Percentiles rank a stretch among this genome's conserved stretches.
Conservation (phyloP, 2,888 invertebrate species). For the Drosophila pseudotalamancana region DNA sequence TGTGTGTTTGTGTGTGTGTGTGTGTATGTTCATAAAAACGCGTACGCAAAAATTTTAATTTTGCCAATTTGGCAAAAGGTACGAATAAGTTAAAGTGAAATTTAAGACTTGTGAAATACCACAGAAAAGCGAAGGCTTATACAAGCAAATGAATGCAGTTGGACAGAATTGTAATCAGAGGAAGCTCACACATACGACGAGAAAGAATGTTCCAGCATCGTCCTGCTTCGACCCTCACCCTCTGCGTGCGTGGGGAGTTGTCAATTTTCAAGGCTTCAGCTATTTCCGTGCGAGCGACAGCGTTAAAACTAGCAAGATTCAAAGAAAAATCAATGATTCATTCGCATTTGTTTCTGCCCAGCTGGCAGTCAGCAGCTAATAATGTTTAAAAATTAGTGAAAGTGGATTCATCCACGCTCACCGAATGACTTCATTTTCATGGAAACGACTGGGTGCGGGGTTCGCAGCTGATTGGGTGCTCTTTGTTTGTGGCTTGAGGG, state of each 20-base stretch:
- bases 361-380: conserved; percentile 40
- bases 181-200: neutral
- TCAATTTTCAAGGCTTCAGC: conserved; percentile 60
- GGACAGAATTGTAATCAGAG: neutral
- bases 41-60: conserved; percentile 62
- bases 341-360: conserved; percentile 30
- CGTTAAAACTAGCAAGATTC: conserved; percentile 1
- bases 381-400: conserved; percentile 31
- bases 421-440: conserved; percentile 58
- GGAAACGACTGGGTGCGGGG: conserved; percentile 18
- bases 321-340: conserved; percentile 53
- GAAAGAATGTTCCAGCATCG: conserved; percentile 68
- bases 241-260: conserved; percentile 36
- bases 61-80: conserved; percentile 76
- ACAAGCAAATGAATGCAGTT: conserved; percentile 1
- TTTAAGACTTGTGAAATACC: conserved; percentile 43
- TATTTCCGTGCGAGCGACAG: conserved; percentile 16
- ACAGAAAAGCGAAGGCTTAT: neutral
- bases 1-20: conserved; percentile 16
- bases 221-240: conserved; percentile 28
- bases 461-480: conserved; percentile 48
- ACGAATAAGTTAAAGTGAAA: conserved; percentile 48
- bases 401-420: conserved; percentile 25
- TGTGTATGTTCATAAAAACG: conserved; percentile 49
- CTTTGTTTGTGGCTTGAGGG: neutral